Conservation (phyloP, 2,797 vertebrate genomes). For the Manis pentadactyla region DNA sequence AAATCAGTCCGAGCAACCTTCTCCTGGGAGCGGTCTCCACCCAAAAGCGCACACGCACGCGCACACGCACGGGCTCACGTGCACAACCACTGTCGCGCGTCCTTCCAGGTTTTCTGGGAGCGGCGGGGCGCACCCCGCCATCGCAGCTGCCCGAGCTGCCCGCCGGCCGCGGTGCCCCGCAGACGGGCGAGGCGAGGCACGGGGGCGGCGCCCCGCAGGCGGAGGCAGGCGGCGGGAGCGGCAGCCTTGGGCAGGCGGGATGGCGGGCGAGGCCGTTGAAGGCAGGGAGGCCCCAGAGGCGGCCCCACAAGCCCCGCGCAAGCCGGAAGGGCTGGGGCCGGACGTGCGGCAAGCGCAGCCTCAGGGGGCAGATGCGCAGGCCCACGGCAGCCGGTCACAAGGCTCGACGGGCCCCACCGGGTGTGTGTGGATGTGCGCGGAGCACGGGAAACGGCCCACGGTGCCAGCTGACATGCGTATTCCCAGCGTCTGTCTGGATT, state of each 20-base stretch:
- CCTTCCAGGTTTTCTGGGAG: too few relatives aligned
- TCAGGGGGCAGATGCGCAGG: background rate
- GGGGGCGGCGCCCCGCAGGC: background rate
- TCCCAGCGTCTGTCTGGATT: background rate
- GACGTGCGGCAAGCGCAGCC: background rate
- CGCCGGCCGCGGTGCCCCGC: background rate
- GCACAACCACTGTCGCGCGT: fast-evolving
- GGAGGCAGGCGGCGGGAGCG: background rate
- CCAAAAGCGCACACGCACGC: background rate
- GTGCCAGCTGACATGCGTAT: background rate
- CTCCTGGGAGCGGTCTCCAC: background rate
- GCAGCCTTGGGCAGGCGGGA: background rate
- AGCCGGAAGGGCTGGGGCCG: background rate
- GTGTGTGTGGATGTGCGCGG: background rate
- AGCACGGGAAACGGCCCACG: background rate
- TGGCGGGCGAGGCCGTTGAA: background rate
- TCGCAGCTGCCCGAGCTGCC: background rate
- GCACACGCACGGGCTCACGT: too few relatives aligned
- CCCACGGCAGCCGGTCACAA: background rate
- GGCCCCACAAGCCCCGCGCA: background rate
- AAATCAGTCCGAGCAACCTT: fast-evolving
- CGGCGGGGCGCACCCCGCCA: fast-evolving
- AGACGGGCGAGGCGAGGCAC: too few relatives aligned
- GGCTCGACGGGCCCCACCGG: background rate
- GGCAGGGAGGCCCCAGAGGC: background rate